Evolutionary conservation across 2,113 vertebrate species (phyloP), one percentile per base, ranked within the genome.

Genomic region (Urocolius indicus): DNA sequence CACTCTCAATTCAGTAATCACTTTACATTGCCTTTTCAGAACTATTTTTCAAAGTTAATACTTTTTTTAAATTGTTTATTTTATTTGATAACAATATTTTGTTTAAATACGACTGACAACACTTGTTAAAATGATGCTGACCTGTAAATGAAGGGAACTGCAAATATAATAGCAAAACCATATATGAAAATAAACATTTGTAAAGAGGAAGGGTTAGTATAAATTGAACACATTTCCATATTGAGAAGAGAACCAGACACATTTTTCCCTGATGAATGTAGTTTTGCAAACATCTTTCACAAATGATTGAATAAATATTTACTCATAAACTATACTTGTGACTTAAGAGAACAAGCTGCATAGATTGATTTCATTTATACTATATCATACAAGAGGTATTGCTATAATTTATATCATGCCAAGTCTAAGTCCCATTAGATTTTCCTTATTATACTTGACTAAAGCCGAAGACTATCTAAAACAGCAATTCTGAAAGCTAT

Each of bases 251-350:
- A 74, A 89, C 22, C 41, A 91, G 48, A 4, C 57, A 48, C 78
- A 84, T 36, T 89, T 88, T 89, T 61, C 65, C 22, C 57, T 61
- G 80, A 89, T 90, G 29, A 92, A 81, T 75, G 45, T 43, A 71
- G 38, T 81, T 89, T 90, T 61, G 61, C 78, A 69, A 91, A 65
- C 52, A 84, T 81, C 51, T 92, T 92, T 95, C 86, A 90, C 69
- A 91, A 92, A 94, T 68, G 73, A 95, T 68, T 57, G 57, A 92
- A 94, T 84, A 96, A 93, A 95, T 96, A 94, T 90, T 94, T 96
- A 89, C 81, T 84, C 76, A 82, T 92, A 95, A 96, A 94, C 84
- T 92, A 8, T 74, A 91, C 91, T 92, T 94, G 84, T 71, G 83
- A 91, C 83, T 94, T 91, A 89, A 94, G 73, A 87, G 52, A 89